phyloP scores from a whole-genome alignment of 2,797 vertebrate species.

The Taenioides sp. region DNA sequence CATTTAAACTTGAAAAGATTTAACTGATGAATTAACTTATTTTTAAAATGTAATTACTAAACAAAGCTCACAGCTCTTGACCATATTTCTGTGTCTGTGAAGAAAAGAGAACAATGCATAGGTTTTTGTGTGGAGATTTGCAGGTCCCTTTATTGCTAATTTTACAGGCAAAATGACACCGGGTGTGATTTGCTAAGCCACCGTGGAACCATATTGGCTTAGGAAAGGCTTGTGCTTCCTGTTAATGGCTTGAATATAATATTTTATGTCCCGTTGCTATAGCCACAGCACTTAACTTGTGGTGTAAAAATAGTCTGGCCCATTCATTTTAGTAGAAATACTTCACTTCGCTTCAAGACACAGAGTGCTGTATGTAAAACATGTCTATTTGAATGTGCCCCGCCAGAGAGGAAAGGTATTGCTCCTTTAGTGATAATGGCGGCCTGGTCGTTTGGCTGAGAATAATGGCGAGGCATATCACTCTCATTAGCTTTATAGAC shows the following conservation, averaged over 20 bases:
- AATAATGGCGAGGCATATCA: constrained; percentile 92
- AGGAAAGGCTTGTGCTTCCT: constrained; percentile 67
- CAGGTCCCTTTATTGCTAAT: constrained; percentile 63
- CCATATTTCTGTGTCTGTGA: background rate
- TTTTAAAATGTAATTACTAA: background rate
- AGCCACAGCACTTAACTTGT: constrained; percentile 73
- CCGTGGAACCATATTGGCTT: constrained; percentile 69
- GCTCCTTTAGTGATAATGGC: constrained; percentile 87
- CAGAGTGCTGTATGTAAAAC: constrained; percentile 67
- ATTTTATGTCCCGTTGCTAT: constrained; percentile 77
- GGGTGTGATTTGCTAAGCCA: constrained; percentile 65
- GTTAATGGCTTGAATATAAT: constrained; percentile 74
- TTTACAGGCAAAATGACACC: constrained; percentile 65
- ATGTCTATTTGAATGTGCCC: constrained; percentile 70
- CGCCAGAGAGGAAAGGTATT: constrained; percentile 67
- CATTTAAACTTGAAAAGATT: constrained; percentile 60
- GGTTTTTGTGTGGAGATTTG: constrained; percentile 48
- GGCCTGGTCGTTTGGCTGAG: constrained; percentile 93
- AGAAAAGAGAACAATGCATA: constrained; percentile 23
- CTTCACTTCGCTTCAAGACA: constrained; percentile 70
- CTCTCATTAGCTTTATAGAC: constrained; percentile 85
- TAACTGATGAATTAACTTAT: constrained; percentile 31
- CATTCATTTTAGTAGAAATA: constrained; percentile 78
- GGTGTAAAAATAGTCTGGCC: constrained; percentile 76
- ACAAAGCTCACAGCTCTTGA: background rate